A percentile compares a stretch with the other conserved stretches of the same genome.
Conservation (phyloP, 2,113 vertebrate species). For the Okapia johnstoni region DNA sequence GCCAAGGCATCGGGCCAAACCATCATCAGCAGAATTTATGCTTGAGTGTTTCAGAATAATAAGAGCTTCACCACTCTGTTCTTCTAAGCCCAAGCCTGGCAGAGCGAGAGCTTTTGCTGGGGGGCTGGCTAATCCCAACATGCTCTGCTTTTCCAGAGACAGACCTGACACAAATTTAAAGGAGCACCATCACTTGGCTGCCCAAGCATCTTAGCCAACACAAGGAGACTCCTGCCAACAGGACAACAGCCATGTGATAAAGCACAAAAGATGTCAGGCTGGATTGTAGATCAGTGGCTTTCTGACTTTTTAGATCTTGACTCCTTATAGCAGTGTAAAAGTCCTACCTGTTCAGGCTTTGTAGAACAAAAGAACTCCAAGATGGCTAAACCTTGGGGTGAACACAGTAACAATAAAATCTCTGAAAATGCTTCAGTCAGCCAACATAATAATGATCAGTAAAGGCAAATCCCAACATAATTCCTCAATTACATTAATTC, state of each 20-base stretch:
- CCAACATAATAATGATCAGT: background rate
- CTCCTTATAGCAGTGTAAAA: background rate
- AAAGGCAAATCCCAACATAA: background rate
- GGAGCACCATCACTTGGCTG: background rate
- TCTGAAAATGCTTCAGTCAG: background rate
- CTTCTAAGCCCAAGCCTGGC: background rate
- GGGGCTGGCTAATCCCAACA: background rate
- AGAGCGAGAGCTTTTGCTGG: background rate
- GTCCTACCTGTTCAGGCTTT: background rate
- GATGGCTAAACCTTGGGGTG: background rate
- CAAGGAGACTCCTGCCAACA: background rate
- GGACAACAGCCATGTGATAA: background rate
- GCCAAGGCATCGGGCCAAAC: background rate
- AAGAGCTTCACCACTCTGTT: background rate
- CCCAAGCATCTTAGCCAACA: background rate
- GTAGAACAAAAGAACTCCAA: background rate
- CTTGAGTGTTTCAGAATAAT: background rate
- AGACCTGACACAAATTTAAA: background rate
- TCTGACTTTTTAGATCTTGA: background rate
- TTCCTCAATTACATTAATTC: background rate
- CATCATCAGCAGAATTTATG: conserved; percentile 31
- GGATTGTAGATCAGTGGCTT: background rate
- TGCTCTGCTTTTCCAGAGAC: background rate
- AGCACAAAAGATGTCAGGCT: background rate
- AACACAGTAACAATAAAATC: too few relatives aligned